These are phyloP conservation scores for Drosophila paulistorum DNA, from an alignment of 1,140 invertebrate genomes.

Conservation along the genomic window DNA sequence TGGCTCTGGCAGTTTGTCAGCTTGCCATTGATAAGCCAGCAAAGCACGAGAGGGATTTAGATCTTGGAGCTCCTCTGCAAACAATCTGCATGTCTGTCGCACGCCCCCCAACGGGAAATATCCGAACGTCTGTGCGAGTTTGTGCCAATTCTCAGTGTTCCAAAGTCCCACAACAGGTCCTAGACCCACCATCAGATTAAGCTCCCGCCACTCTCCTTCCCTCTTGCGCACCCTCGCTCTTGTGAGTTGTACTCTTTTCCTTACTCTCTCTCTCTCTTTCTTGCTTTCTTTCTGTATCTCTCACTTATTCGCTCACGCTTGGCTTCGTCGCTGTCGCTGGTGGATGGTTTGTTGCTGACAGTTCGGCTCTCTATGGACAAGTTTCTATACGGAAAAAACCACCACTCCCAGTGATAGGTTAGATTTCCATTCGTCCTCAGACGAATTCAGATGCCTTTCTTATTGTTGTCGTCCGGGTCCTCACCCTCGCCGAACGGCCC, in stretches of 20 bases:
- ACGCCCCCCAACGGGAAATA: slow-evolving; percentile 43
- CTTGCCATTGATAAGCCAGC: slow-evolving; percentile 40
- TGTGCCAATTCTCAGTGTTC: slow-evolving; percentile 69
- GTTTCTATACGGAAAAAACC: slow-evolving; percentile 55
- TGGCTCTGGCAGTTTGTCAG: slow-evolving; percentile 38
- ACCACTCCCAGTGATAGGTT: slow-evolving; percentile 66
- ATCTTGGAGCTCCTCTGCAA: slow-evolving; percentile 25
- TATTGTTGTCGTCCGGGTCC: slow-evolving; percentile 34
- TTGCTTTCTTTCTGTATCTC: slow-evolving; percentile 4
- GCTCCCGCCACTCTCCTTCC: neutral
- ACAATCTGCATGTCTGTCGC: slow-evolving; percentile 31
- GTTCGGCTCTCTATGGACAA: slow-evolving; percentile 66
- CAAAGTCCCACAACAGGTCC: slow-evolving; percentile 43
- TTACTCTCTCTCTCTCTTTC: slow-evolving; percentile 9
- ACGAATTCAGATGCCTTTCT: slow-evolving; percentile 25
- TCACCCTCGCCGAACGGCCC: slow-evolving; percentile 3
- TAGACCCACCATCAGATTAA: slow-evolving; percentile 12
- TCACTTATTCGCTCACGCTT: slow-evolving; percentile 7
- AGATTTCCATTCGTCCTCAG: slow-evolving; percentile 59
- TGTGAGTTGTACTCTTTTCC: neutral
- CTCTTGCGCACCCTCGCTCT: neutral
- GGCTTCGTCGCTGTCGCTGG: slow-evolving; percentile 30
- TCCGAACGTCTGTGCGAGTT: slow-evolving; percentile 27
- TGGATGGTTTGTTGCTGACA: slow-evolving; percentile 74
- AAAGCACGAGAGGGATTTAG: slow-evolving; percentile 28